phyloP scores from a whole-genome alignment of 1,140 invertebrate genomes.

The Adelges cooleyi region DNA sequence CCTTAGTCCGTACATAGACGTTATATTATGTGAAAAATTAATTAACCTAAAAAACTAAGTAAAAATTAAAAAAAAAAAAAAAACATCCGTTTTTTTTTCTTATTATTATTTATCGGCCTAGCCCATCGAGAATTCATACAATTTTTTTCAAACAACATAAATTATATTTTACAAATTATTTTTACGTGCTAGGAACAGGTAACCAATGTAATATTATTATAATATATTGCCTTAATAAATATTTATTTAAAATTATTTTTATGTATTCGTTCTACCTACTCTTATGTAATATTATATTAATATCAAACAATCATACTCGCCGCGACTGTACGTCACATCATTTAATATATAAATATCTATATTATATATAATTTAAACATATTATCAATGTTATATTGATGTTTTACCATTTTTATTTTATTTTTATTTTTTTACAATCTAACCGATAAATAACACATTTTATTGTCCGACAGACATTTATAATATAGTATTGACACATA shows the following conservation, averaged over 20 bases:
- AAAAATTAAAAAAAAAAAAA: too few species aligned
- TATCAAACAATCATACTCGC: constrained; percentile 14
- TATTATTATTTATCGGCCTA: constrained; percentile 19
- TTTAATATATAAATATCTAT: constrained; percentile 1
- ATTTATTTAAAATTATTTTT: constrained; percentile 3
- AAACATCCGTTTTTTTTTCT: too few species aligned
- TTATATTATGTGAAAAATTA: constrained; percentile 2
- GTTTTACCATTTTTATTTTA: too few species aligned
- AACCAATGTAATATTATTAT: constrained; percentile 23
- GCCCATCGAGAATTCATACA: constrained; percentile 22
- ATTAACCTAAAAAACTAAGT: constrained; percentile 24
- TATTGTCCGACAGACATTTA: constrained; percentile 24
- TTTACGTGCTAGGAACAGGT: constrained; percentile 27
- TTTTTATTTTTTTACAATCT: constrained; percentile 16
- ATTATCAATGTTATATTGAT: too few species aligned
- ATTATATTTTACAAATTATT: constrained; percentile 16
- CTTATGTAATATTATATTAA: background rate
- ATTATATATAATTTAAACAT: background rate
- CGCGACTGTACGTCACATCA: constrained; percentile 16
- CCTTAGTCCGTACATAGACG: background rate
- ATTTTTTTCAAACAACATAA: constrained; percentile 1
- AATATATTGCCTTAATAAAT: constrained; percentile 13
- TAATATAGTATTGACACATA: constrained; percentile 28
- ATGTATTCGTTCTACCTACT: constrained; percentile 2
- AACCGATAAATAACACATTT: constrained; percentile 25